Evolutionary conservation across 2,113 vertebrate species (phyloP), one percentile per base, ranked within the genome.

Genomic region (Caloenas nicobarica): DNA sequence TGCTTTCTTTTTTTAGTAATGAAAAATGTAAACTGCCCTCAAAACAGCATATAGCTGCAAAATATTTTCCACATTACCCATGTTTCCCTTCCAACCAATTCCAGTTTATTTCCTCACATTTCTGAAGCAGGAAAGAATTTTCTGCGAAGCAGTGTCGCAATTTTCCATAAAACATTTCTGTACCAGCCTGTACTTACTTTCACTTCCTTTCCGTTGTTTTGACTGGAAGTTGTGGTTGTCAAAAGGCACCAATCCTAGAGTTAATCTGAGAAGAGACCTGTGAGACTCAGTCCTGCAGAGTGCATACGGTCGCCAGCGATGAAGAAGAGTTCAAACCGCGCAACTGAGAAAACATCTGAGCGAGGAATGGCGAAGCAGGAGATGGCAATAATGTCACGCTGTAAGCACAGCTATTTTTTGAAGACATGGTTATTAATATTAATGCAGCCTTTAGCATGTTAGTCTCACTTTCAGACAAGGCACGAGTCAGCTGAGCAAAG

Each of bases 261-360:
- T 10, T 9, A 38, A 80, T 4, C 25, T 44, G 33, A 33, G 42
- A 29, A 68, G 24, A 64, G 8, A 16, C 8, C 12, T 14, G 38
- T 48, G 61, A 68, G 76, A 46, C 54, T 51, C 46, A 17, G 33
- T 38, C 7, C 29, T 53, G 17, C 4, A 9, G 33, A 15, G 12
- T 48, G 19, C 2, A 7, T 5, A 10, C 13, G 50, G 36, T 34
- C 2, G 4, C 23, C 50, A n/a, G 5, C 3, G 7, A 23, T 18
- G 9, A 24, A 57, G 65, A 31, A 54, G 17, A 84, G 33, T 26
- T 24, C 48, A 13, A 85, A 9, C 29, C 6, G 3, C 0, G 0
- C 21, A 51, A 34, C 10, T 13, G 29, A 58, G 34, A 42, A 87
- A 38, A 51, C 2, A 33, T 16, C 40, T 6, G 21, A 71, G 10